Percentiles rank a stretch among this genome's conserved stretches.
Evolutionary conservation across 1,140 invertebrate species (phyloP).

Genomic region (Drosophila pseudoobscura): DNA sequence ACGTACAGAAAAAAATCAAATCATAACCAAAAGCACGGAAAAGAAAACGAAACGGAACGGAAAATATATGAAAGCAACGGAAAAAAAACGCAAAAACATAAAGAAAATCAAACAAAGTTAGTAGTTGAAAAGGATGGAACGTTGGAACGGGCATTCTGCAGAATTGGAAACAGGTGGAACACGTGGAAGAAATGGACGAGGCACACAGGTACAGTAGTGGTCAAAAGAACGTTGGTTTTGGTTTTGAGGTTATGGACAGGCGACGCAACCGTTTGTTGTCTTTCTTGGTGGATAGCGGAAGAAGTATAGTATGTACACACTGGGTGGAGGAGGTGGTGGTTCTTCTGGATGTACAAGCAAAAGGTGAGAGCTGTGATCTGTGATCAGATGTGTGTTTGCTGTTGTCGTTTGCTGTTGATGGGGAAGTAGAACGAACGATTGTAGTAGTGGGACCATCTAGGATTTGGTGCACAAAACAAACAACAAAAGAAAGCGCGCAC

Average conservation of each 20-base stretch:
- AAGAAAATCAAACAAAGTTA: not conserved
- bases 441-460: conserved; percentile 27
- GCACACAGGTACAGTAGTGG: conserved; percentile 51
- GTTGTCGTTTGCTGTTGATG: not conserved
- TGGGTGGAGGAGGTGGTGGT: not conserved
- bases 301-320: conserved; percentile 1
- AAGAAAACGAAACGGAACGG: not conserved
- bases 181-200: conserved; percentile 36
- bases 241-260: conserved; percentile 14
- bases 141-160: conserved; percentile 44
- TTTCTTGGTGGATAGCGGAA: not conserved
- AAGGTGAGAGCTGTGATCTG: too few relatives aligned
- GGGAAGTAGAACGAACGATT: conserved; percentile 9
- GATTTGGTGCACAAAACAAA: conserved; percentile 11
- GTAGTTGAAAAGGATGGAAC: conserved; percentile 1
- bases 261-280: conserved; percentile 21
- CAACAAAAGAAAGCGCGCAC: conserved; percentile 7
- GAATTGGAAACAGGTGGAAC: conserved; percentile 30
- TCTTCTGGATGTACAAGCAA: conserved; percentile 4
- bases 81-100: not conserved
- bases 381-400: conserved; percentile 12
- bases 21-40: not conserved
- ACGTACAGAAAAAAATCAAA: conserved; percentile 4
- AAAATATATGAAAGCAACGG: conserved; percentile 8
- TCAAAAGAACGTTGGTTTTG: conserved; percentile 22